A percentile compares a stretch with the other conserved stretches of the same genome.
These are phyloP conservation scores for Phaonia tiefii DNA, from an alignment of 2,888 invertebrate genomes.

Conservation along the genomic window DNA sequence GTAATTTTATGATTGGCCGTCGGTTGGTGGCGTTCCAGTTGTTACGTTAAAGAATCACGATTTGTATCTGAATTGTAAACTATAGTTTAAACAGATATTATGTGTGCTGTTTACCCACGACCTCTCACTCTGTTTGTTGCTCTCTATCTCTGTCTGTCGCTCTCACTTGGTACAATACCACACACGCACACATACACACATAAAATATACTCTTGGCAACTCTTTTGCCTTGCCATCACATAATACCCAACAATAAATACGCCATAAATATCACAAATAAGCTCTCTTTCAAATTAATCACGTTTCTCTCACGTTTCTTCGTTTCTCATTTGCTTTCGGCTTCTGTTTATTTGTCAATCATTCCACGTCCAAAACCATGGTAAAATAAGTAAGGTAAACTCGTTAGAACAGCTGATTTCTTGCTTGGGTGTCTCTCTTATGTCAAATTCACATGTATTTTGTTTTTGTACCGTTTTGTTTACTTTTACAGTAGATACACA, in stretches of 20 bases:
- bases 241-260: no score
- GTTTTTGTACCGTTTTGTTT: no score
- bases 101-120: constrained; percentile 39
- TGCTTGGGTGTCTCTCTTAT: no score
- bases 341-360: no score
- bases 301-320: constrained; percentile 68
- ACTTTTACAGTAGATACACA: no score
- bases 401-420: no score
- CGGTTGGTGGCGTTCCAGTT: constrained; percentile 38
- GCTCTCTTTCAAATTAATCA: constrained; percentile 56
- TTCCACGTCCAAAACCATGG: no score
- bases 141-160: constrained; percentile 40
- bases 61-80: constrained; percentile 67
- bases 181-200: neutral
- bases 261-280: neutral
- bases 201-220: no score
- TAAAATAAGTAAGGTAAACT: no score
- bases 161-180: neutral
- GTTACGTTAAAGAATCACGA: constrained; percentile 66
- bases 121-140: neutral
- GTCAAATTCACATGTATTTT: no score
- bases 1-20: constrained; percentile 44
- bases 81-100: constrained; percentile 52
- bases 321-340: no score
- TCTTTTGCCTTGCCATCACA: no score